phyloP scores from a whole-genome alignment of 2,797 vertebrate species.

The Anguilla obscura region DNA sequence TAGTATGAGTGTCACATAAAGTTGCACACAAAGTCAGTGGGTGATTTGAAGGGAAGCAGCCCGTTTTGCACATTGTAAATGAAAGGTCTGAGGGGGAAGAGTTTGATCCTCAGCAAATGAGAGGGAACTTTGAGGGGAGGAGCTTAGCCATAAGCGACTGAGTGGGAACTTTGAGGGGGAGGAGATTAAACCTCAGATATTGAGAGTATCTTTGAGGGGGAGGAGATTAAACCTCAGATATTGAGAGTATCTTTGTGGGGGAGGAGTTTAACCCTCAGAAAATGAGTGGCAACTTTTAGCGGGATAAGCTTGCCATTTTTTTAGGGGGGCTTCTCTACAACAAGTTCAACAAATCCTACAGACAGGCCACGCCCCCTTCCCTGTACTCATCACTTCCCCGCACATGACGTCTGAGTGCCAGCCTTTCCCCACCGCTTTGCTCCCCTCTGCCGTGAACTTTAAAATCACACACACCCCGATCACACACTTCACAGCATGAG shows the following conservation, averaged over 20 bases:
- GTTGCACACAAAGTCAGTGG: background rate
- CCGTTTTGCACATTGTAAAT: background rate
- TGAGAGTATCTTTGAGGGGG: background rate
- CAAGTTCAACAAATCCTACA: background rate
- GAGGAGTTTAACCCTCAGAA: background rate
- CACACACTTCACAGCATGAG: background rate
- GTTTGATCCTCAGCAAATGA: background rate
- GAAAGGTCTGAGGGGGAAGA: background rate
- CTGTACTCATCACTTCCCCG: background rate
- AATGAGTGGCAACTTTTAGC: background rate
- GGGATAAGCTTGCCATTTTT: background rate
- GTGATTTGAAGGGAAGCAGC: background rate
- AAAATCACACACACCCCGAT: slow-evolving; percentile 15
- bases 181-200: background rate
- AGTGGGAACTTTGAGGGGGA: background rate
- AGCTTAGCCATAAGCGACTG: background rate
- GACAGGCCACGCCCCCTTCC: background rate
- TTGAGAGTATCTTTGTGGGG: too few species aligned
- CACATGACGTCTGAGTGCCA: background rate
- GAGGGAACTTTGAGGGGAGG: background rate
- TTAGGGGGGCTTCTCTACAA: background rate
- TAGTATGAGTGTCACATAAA: background rate
- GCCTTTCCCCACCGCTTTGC: background rate
- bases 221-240: background rate
- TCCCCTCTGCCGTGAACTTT: background rate